Percentiles rank a stretch among this genome's conserved stretches.
Evolutionary conservation across 2,888 invertebrate genomes (phyloP).

Genomic region (Rhabditoides inermis): DNA sequence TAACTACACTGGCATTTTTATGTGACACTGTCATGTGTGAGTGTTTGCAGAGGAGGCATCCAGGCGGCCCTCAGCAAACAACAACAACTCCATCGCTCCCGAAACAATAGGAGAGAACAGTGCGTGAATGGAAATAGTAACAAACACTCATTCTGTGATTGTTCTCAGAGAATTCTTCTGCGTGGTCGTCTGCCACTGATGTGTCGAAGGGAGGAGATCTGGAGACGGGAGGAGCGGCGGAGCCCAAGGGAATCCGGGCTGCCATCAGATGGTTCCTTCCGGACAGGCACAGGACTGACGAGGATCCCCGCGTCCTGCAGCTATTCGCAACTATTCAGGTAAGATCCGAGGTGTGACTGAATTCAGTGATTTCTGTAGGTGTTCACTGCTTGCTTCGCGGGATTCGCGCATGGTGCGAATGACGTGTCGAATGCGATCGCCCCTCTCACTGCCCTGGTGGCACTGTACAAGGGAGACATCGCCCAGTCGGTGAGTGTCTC

Average conservation of each 20-base stretch:
- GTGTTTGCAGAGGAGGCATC: too few species aligned
- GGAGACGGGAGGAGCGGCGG: neutral
- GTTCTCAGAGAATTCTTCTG: too few species aligned
- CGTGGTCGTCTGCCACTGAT: too few species aligned
- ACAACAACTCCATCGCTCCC: too few species aligned
- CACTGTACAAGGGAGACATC: constrained; percentile 65
- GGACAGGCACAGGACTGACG: constrained; percentile 13
- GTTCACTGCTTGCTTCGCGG: constrained; percentile 88
- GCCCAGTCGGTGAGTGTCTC: constrained; percentile 61
- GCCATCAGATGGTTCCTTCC: constrained; percentile 34
- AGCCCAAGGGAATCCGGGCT: constrained; percentile 6
- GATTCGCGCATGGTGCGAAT: constrained; percentile 93
- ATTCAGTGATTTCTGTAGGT: constrained; percentile 92
- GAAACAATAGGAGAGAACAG: too few species aligned
- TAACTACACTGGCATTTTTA: too few species aligned
- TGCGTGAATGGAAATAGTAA: too few species aligned
- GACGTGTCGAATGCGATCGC: constrained; percentile 98
- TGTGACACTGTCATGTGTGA: too few species aligned
- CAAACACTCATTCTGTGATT: too few species aligned
- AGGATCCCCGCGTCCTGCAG: constrained; percentile 27
- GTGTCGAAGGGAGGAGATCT: too few species aligned
- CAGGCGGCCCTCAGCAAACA: too few species aligned
- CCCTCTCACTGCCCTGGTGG: constrained; percentile 84
- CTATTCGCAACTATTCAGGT: constrained; percentile 89
- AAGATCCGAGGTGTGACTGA: too few species aligned